Evolutionary conservation across 2,797 vertebrate genomes (phyloP).

Genomic region (Anguilla anguilla): DNA sequence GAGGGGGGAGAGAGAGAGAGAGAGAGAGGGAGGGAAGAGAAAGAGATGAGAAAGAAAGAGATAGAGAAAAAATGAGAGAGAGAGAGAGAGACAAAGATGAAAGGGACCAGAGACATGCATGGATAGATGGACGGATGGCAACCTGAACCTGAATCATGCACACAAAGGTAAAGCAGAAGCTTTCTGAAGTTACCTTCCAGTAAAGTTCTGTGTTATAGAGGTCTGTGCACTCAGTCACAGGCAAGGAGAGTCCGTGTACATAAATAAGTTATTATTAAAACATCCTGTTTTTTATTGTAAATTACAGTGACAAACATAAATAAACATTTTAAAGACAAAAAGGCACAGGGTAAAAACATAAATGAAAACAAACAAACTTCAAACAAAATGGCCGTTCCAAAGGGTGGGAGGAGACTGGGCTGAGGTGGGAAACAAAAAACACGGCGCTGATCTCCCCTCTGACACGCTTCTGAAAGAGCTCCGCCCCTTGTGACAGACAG

Average conservation of each 20-base stretch:
- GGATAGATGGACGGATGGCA: slow-evolving; percentile 4
- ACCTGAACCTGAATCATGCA: slow-evolving; percentile 56
- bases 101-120: neutral
- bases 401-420: neutral
- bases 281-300: slow-evolving; percentile 76
- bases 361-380: slow-evolving; percentile 81
- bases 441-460: neutral
- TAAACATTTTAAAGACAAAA: slow-evolving; percentile 90
- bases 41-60: neutral
- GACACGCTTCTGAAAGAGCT: neutral
- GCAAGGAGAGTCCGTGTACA: too few relatives aligned
- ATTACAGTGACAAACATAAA: slow-evolving; percentile 92
- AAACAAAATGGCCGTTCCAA: slow-evolving; percentile 62
- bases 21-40: slow-evolving; percentile 44
- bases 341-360: slow-evolving; percentile 89
- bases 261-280: slow-evolving; percentile 51
- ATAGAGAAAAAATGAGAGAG: slow-evolving; percentile 42
- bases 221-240: neutral
- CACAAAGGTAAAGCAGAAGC: slow-evolving; percentile 49
- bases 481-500: neutral
- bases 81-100: slow-evolving; percentile 47
- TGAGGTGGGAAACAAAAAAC: neutral
- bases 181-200: too few relatives aligned
- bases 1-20: neutral
- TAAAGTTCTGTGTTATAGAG: too few relatives aligned